Percentiles rank a stretch among this genome's conserved stretches.
phyloP scores from a whole-genome alignment of 2,113 vertebrate genomes.

The Trematocara stigmaticum region DNA sequence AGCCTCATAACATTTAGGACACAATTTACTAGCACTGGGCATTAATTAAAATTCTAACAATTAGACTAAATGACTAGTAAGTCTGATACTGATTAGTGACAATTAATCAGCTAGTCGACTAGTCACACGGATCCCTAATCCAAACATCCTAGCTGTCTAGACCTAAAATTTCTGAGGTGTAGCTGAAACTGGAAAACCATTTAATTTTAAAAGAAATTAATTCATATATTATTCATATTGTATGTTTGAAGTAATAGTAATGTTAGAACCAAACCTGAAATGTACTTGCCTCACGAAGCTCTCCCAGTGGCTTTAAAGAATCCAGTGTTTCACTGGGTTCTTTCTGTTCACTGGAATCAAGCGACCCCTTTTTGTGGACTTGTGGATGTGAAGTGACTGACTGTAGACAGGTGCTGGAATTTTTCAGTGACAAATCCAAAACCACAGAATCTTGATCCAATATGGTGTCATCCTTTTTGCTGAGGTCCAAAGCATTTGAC shows the following conservation, averaged over 20 bases:
- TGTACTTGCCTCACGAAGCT: background rate
- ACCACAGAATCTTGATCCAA: conserved; percentile 3
- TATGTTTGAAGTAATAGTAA: background rate
- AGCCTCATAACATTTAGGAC: background rate
- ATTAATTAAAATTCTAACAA: background rate
- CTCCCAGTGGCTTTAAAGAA: background rate
- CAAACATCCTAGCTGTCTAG: background rate
- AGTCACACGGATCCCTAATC: background rate
- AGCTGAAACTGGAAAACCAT: background rate
- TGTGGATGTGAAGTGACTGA: background rate
- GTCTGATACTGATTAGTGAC: background rate
- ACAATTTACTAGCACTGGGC: background rate
- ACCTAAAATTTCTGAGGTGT: background rate
- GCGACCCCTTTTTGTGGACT: background rate
- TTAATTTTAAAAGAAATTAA: background rate
- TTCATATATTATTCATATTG: background rate
- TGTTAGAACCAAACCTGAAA: background rate
- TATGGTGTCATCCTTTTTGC: conserved; percentile 3
- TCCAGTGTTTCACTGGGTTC: background rate
- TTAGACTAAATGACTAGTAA: background rate
- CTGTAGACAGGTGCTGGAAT: background rate
- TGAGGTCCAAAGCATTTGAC: conserved; percentile 36
- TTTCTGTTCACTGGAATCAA: background rate
- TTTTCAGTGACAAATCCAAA: conserved; percentile 65
- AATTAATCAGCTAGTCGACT: background rate